These are phyloP conservation scores for Rhabdophis nuchalis DNA, from an alignment of 2,797 vertebrate species.

Conservation along the genomic window DNA sequence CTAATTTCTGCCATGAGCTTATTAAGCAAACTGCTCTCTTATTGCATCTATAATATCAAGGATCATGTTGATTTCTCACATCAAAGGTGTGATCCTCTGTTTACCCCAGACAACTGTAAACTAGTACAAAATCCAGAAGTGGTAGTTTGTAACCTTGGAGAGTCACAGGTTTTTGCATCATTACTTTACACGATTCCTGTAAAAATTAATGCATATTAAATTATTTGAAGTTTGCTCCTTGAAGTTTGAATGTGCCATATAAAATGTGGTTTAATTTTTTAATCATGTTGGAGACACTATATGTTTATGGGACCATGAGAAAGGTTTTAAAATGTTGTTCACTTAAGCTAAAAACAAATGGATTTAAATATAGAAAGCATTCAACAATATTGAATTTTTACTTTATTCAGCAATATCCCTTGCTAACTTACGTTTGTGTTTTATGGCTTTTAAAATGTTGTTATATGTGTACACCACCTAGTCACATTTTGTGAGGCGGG, in stretches of 20 bases:
- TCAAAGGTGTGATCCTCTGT: neutral
- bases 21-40: neutral
- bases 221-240: neutral
- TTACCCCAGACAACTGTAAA: neutral
- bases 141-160: neutral
- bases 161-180: neutral
- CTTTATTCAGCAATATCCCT: neutral
- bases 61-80: neutral
- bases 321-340: neutral
- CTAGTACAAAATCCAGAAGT: neutral
- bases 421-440: neutral
- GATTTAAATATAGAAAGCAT: neutral
- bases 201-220: neutral
- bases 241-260: neutral
- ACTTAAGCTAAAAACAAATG: slow-evolving; percentile 7
- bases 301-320: slow-evolving; percentile 2
- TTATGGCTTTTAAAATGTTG: neutral
- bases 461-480: neutral
- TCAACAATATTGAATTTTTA: neutral
- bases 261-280: neutral
- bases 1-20: neutral
- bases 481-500: neutral
- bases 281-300: neutral
- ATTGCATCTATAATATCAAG: neutral
- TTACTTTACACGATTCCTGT: neutral